Evolutionary conservation across 1,140 invertebrate genomes (phyloP), one percentile per base, ranked within the genome.

Genomic region (Cyclina sinensis): DNA sequence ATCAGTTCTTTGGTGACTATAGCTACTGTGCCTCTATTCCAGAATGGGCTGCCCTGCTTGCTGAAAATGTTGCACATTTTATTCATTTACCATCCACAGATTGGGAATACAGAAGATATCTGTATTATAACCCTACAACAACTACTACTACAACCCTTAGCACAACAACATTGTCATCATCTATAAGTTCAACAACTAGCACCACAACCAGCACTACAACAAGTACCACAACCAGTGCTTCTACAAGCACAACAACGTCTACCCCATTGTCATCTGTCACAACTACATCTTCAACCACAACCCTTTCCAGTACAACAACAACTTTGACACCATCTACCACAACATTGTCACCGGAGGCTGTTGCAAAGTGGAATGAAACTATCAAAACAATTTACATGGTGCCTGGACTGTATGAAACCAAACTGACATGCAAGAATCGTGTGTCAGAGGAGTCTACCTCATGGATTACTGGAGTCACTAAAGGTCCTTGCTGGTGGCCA

Each of bases 401-500:
- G 7, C 76, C 88, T 30, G 91, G 91, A 24, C 18, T 85, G 14
- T 91, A 89, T 48, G 30, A 59, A 14, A 80, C 88, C 24, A 79
- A 27, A 12, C 16, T 91, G 35, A 57, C 65, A 1, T 90, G 89
- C 37, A 85, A 89, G 30, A 91, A 91, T 43, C 62, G 81, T 24
- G 91, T 91, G 12, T 90, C 91, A 11, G 65, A 90, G 54, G 70
- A 79, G 14, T 37, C 9, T 21, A 37, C 24, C 12, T 27, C 57
- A 24, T 89, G 68, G 32, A 30, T 27, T 7, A 86, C 81, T 35
- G 89, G 91, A 16, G 89, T 91, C 0, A 91, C 91, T 0, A 90
- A 89, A 57, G 91, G 91, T 24, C 89, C 87, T 0, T 91, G 91
- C 37, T 90, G 87, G 89, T 91, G 91, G 91, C 91, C 91, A 0